These are phyloP conservation scores for Anthonomus grandis DNA, from an alignment of 1,140 invertebrate genomes.

Conservation along the genomic window DNA sequence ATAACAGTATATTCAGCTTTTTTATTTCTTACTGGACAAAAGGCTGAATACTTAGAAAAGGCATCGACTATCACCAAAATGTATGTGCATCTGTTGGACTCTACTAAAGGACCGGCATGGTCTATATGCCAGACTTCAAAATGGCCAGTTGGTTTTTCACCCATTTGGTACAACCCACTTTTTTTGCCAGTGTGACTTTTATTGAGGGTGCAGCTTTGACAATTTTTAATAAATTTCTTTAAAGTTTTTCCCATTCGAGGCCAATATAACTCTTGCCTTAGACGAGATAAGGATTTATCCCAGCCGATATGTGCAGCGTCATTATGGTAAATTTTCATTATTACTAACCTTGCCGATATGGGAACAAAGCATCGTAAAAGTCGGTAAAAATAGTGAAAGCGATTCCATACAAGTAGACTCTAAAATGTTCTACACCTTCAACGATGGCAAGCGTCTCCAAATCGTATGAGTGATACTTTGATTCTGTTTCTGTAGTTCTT, in stretches of 20 bases:
- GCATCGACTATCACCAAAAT: constrained; percentile 20
- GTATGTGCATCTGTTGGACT: constrained; percentile 15
- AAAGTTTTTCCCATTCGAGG: constrained; percentile 12
- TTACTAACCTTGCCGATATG: background rate
- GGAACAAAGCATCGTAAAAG: constrained; percentile 33
- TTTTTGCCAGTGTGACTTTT: constrained; percentile 5
- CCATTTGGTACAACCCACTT: constrained; percentile 3
- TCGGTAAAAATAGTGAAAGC: constrained; percentile 46
- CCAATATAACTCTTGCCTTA: constrained; percentile 4
- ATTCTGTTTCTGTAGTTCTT: background rate
- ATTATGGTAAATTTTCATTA: constrained; percentile 17
- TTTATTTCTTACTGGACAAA: constrained; percentile 6
- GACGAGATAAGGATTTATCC: background rate
- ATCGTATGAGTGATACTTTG: constrained; percentile 1
- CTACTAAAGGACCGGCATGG: too few species aligned
- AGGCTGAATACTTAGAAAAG: background rate
- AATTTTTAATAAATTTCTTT: constrained; percentile 18
- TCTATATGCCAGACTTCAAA: too few species aligned
- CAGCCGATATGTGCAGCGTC: constrained; percentile 9
- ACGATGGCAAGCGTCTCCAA: constrained; percentile 14
- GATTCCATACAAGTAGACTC: constrained; percentile 42
- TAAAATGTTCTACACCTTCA: constrained; percentile 14
- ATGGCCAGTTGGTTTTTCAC: constrained; percentile 3
- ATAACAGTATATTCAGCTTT: constrained; percentile 7
- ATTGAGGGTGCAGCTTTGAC: constrained; percentile 4